Percentiles rank a stretch among this genome's conserved stretches.
phyloP scores from a whole-genome alignment of 2,113 vertebrate genomes.

The Scolopax mira region DNA sequence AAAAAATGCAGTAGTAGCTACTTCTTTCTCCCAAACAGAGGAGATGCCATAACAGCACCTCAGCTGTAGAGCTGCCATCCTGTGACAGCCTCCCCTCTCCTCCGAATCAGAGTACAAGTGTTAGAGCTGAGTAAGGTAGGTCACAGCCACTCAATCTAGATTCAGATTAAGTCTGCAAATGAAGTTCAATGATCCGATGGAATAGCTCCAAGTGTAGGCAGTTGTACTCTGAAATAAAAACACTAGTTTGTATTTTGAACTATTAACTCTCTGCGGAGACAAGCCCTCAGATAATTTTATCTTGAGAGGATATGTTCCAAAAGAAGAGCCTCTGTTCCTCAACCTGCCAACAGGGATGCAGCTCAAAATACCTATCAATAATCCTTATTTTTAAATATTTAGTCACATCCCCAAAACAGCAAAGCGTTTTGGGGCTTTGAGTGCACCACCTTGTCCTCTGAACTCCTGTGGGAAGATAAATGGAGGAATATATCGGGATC shows the following conservation, averaged over 20 bases:
- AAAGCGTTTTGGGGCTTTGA: background rate
- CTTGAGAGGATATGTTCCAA: background rate
- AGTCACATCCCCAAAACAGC: too few relatives aligned
- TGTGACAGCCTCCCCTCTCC: background rate
- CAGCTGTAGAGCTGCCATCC: background rate
- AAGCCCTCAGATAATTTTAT: background rate
- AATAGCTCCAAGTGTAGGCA: background rate
- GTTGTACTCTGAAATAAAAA: background rate
- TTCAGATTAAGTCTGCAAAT: background rate
- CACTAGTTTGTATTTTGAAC: background rate
- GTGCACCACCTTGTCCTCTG: background rate
- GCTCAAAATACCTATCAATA: background rate
- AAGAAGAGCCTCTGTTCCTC: background rate
- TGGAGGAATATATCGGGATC: background rate
- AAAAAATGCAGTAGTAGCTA: background rate
- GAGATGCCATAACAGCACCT: background rate
- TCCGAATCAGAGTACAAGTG: background rate
- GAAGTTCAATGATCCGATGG: background rate
- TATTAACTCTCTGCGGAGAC: background rate
- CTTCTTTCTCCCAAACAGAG: background rate
- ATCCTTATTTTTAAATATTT: background rate
- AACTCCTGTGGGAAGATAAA: background rate
- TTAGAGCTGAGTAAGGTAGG: background rate
- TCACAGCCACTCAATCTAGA: background rate
- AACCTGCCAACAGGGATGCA: background rate